Evolutionary conservation across 2,113 vertebrate species (phyloP).

Genomic region (Apus apus): DNA sequence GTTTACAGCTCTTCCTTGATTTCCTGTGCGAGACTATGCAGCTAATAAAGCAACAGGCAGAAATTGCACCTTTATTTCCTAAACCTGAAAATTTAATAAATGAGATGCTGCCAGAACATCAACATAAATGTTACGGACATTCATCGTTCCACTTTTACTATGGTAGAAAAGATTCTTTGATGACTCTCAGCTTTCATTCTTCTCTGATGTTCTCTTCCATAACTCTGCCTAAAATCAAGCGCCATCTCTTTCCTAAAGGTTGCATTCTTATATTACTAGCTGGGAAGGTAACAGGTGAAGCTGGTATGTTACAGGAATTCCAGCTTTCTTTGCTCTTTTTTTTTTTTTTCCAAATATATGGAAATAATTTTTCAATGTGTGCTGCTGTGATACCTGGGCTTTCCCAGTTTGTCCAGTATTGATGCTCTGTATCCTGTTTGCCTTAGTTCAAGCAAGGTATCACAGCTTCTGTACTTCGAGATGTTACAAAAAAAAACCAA

Average conservation of each 20-base stretch:
- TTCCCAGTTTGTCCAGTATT: not conserved
- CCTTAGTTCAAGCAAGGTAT: not conserved
- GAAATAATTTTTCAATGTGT: conserved; percentile 23
- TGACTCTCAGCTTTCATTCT: not conserved
- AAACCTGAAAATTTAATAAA: conserved; percentile 16
- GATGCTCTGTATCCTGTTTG: not conserved
- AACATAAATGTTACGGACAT: not conserved
- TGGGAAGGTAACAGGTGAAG: conserved; percentile 29
- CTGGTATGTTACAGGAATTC: conserved; percentile 11
- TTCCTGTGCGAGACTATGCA: conserved; percentile 46
- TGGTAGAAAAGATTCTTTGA: not conserved
- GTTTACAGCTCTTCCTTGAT: conserved; percentile 57
- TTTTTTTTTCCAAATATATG: not conserved
- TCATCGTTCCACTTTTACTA: conserved; percentile 14
- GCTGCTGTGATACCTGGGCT: not conserved
- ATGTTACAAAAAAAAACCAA: not conserved
- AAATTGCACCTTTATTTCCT: conserved; percentile 39
- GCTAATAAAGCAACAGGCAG: not conserved
- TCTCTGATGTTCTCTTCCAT: not conserved
- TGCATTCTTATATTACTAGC: not conserved
- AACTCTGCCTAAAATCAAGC: not conserved
- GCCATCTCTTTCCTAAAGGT: not conserved
- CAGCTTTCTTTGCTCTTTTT: not conserved
- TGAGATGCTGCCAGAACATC: not conserved
- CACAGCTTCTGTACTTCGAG: not conserved